Evolutionary conservation across 2,797 vertebrate genomes (phyloP).

Genomic region (Hyperoplus immaculatus): DNA sequence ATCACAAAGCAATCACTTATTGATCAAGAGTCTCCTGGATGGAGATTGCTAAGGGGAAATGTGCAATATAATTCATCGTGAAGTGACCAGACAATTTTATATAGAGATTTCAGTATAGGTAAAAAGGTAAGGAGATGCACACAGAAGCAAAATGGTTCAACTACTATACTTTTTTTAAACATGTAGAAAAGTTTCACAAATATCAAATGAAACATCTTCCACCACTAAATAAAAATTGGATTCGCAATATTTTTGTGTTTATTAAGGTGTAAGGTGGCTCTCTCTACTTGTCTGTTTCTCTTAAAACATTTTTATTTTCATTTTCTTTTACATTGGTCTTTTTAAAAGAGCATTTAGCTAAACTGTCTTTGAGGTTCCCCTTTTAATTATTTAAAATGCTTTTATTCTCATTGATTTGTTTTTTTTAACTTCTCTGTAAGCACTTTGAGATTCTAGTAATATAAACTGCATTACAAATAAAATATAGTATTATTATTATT

Average conservation of each 20-base stretch:
- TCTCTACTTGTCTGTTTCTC: no score
- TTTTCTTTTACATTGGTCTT: no score
- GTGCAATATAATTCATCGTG: background rate
- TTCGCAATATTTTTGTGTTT: no score
- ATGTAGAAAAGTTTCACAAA: background rate
- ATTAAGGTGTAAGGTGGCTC: background rate
- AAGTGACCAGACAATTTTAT: background rate
- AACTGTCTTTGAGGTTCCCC: no score
- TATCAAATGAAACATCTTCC: background rate
- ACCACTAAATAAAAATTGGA: no score
- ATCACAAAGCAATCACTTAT: background rate
- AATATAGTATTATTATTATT: no score
- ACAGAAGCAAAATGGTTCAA: background rate
- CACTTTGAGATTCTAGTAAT: no score
- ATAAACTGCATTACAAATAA: background rate
- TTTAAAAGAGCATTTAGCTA: no score
- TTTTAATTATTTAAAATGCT: no score
- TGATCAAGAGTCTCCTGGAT: slow-evolving; percentile 23
- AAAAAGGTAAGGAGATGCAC: background rate
- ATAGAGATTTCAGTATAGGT: background rate
- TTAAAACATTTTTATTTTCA: no score
- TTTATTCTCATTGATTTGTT: no score
- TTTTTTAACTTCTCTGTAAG: no score
- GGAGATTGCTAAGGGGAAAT: slow-evolving; percentile 4
- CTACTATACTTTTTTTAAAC: background rate